Conservation (phyloP, 1,140 invertebrate species). For the Vanessa atalanta region DNA sequence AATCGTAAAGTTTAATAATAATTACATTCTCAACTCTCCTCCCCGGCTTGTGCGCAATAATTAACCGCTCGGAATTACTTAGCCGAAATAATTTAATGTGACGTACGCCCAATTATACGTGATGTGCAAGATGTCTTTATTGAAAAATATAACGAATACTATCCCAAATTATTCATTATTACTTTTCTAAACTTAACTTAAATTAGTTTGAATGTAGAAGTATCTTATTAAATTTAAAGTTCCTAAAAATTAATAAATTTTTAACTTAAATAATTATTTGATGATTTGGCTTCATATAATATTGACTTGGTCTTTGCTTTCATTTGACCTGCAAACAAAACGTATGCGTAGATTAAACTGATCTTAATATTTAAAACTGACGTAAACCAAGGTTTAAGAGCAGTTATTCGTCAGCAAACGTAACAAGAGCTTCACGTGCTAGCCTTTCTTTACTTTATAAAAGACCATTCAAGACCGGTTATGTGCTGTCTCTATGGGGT, state of each 20-base stretch:
- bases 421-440: constrained; percentile 42
- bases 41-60: constrained; percentile 76
- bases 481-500: constrained; percentile 63
- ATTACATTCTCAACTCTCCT: constrained; percentile 80
- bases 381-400: constrained; percentile 64
- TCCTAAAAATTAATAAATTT: no score
- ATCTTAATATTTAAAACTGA: constrained; percentile 75
- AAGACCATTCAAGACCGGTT: constrained; percentile 45
- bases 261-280: not conserved
- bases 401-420: constrained; percentile 47
- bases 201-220: not conserved
- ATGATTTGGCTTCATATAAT: not conserved
- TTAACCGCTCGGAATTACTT: constrained; percentile 80
- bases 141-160: constrained; percentile 30
- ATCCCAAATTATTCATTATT: not conserved
- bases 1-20: constrained; percentile 82
- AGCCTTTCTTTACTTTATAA: constrained; percentile 11
- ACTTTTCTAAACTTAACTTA: not conserved
- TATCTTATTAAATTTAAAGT: no score
- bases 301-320: constrained; percentile 5
- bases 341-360: constrained; percentile 38
- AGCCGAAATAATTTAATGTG: constrained; percentile 80
- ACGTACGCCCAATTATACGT: constrained; percentile 67
- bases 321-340: constrained; percentile 14
- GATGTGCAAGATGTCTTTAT: constrained; percentile 53